Evolutionary conservation across 2,113 vertebrate species (phyloP).

Genomic region (Eptesicus fuscus): DNA sequence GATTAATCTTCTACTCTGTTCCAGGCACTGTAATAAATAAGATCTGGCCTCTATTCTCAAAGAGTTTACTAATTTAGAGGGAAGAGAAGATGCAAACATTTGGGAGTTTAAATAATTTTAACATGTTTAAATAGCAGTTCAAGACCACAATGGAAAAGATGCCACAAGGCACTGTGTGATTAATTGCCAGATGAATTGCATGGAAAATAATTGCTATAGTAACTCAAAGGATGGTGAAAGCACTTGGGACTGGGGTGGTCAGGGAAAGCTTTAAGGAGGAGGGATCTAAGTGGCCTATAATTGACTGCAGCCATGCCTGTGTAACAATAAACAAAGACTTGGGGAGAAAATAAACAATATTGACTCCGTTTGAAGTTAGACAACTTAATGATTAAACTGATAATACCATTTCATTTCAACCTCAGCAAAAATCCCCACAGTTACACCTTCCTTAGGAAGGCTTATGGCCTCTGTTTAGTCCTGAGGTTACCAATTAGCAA

Average conservation of each 20-base stretch:
- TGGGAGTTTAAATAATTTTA: constrained; percentile 59
- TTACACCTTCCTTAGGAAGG: constrained; percentile 29
- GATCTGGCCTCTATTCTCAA: constrained; percentile 28
- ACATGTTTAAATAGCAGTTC: constrained; percentile 53
- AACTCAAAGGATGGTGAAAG: constrained; percentile 38
- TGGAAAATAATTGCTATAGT: constrained; percentile 57
- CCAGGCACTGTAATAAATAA: neutral
- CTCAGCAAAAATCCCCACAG: constrained; percentile 11
- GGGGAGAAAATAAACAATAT: constrained; percentile 15
- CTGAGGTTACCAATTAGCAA: constrained; percentile 36
- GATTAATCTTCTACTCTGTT: neutral
- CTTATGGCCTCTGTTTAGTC: neutral
- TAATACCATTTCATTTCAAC: constrained; percentile 29
- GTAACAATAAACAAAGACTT: constrained; percentile 36
- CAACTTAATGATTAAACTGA: constrained; percentile 47
- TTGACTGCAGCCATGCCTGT: constrained; percentile 46
- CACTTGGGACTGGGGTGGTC: constrained; percentile 42
- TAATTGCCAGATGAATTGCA: constrained; percentile 66
- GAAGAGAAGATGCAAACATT: constrained; percentile 42
- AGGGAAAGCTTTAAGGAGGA: constrained; percentile 46
- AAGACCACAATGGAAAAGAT: constrained; percentile 60
- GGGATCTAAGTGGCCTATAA: constrained; percentile 39
- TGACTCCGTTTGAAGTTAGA: constrained; percentile 35
- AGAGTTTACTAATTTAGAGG: constrained; percentile 43
- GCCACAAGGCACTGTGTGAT: constrained; percentile 46